Percentiles rank a stretch among this genome's conserved stretches.
These are phyloP conservation scores for Agapetus fuscipes DNA, from an alignment of 2,888 invertebrate species.

Conservation along the genomic window DNA sequence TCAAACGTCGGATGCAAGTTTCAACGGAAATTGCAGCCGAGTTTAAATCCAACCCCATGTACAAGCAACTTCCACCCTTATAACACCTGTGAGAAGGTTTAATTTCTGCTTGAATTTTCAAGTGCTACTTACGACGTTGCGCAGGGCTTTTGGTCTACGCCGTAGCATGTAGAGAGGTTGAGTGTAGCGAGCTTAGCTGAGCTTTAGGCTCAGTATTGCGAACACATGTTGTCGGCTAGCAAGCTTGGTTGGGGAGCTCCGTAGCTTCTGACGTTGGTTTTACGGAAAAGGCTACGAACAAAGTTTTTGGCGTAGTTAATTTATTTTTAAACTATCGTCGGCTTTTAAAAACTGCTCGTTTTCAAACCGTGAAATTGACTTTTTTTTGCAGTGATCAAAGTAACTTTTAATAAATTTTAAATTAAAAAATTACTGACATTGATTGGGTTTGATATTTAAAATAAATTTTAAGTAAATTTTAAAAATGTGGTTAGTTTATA, in stretches of 20 bases:
- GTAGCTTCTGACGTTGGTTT: slow-evolving; percentile 5
- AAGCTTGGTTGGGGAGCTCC: slow-evolving; percentile 4
- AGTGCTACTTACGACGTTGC: not conserved
- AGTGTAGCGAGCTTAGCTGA: slow-evolving; percentile 13
- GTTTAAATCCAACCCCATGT: slow-evolving; percentile 1
- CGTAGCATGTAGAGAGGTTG: slow-evolving; percentile 15
- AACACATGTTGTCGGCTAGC: slow-evolving; percentile 19
- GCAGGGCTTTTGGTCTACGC: not conserved
- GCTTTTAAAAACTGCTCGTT: too few species aligned
- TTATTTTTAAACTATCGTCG: too few species aligned
- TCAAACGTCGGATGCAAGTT: slow-evolving; percentile 18
- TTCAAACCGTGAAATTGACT: too few species aligned
- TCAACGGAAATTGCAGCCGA: slow-evolving; percentile 9
- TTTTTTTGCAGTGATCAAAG: too few species aligned
- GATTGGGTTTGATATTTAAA: too few species aligned
- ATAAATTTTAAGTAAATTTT: too few species aligned
- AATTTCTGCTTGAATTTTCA: not conserved
- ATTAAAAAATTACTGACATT: too few species aligned
- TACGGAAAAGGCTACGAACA: slow-evolving; percentile 2
- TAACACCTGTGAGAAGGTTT: too few species aligned
- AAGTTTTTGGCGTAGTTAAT: slow-evolving; percentile 6
- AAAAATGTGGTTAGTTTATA: too few species aligned
- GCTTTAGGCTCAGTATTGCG: slow-evolving; percentile 19
- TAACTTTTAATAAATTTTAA: too few species aligned
- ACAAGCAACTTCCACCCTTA: not conserved